These are phyloP conservation scores for Otolemur crassicaudatus DNA, from an alignment of 2,797 vertebrate species.

Conservation along the genomic window DNA sequence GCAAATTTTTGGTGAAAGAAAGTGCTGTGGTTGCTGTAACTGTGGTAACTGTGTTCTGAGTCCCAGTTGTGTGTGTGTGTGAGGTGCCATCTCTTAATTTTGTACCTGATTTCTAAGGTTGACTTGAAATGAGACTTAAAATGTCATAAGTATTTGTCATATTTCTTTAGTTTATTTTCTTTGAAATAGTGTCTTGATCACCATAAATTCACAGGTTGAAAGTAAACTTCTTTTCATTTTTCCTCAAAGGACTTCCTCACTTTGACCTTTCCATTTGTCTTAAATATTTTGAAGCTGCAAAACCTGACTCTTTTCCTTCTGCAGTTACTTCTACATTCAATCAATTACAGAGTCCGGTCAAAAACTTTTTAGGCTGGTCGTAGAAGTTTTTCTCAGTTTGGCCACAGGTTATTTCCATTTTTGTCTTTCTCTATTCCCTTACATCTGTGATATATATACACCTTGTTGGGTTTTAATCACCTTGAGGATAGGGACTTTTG, in stretches of 20 bases:
- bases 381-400: conserved; percentile 28
- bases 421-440: conserved; percentile 6
- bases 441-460: not conserved
- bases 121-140: conserved; percentile 45
- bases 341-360: conserved; percentile 22
- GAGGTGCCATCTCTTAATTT: conserved; percentile 16
- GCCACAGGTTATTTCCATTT: conserved; percentile 32
- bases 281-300: conserved; percentile 55
- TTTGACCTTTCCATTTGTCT: conserved; percentile 29
- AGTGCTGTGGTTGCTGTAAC: not conserved
- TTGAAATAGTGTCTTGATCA: conserved; percentile 35
- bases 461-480: conserved; percentile 52
- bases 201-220: conserved; percentile 38
- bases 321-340: not conserved
- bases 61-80: conserved; percentile 41
- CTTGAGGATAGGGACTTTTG: conserved; percentile 43
- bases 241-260: not conserved
- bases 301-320: conserved; percentile 31
- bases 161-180: conserved; percentile 57
- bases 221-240: conserved; percentile 5
- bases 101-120: conserved; percentile 42
- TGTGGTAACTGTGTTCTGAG: conserved; percentile 34
- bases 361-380: conserved; percentile 17
- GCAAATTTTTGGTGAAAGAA: conserved; percentile 48
- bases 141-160: conserved; percentile 44